Conservation (phyloP, 2,888 invertebrate species). For the Leucophenga maculata region DNA sequence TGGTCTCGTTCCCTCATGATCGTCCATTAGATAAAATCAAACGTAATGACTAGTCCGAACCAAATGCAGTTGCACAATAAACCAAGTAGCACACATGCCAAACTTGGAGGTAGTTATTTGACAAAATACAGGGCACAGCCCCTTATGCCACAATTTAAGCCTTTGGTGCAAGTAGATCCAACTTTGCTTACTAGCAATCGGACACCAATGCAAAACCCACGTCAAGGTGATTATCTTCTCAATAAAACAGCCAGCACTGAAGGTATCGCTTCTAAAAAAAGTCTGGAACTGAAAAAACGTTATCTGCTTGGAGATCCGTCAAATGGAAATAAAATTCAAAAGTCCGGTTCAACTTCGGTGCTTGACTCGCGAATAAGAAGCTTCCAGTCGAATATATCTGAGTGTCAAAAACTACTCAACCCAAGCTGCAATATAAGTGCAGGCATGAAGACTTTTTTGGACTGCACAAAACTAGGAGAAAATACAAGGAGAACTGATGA, state of each 20-base stretch:
- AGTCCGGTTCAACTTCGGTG: conserved; percentile 87
- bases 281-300: conserved; percentile 87
- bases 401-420: conserved; percentile 88
- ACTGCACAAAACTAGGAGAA: conserved; percentile 69
- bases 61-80: conserved; percentile 46
- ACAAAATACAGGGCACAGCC: conserved; percentile 62
- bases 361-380: conserved; percentile 88
- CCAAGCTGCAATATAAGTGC: conserved; percentile 82
- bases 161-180: conserved; percentile 72
- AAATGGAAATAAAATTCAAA: conserved; percentile 80
- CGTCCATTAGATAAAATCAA: conserved; percentile 66
- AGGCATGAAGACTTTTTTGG: conserved; percentile 80
- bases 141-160: conserved; percentile 70
- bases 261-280: conserved; percentile 89
- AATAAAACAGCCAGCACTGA: conserved; percentile 89
- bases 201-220: conserved; percentile 75
- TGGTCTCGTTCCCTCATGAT: too few relatives aligned
- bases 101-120: conserved; percentile 58
- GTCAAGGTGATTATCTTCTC: conserved; percentile 82
- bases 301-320: conserved; percentile 84
- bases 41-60: conserved; percentile 55
- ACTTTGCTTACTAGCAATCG: conserved; percentile 68
- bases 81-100: conserved; percentile 31
- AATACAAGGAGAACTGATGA: conserved; percentile 37
- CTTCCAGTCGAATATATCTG: conserved; percentile 88